Evolutionary conservation across 2,113 vertebrate genomes (phyloP).

Genomic region (Microcebus lehilahytsara): DNA sequence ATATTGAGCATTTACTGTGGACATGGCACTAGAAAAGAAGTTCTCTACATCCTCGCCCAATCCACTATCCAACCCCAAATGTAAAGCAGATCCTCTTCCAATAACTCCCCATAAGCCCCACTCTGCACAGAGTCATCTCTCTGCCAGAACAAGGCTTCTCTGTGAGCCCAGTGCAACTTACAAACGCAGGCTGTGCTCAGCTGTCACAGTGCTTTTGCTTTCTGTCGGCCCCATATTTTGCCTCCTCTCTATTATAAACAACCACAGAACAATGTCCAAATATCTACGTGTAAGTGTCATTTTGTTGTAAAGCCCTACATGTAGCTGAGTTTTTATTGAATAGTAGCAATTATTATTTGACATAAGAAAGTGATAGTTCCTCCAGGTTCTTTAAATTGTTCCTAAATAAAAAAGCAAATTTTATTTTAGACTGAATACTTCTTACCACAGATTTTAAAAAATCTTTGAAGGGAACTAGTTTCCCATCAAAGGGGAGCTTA

Average conservation of each 20-base stretch:
- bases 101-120: not conserved
- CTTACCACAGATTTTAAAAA: not conserved
- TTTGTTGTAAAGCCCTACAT: not conserved
- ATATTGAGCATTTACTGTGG: not conserved
- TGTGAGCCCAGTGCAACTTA: not conserved
- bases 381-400: constrained; percentile 27
- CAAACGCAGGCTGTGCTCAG: not conserved
- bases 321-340: not conserved
- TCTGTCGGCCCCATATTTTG: not conserved
- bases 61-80: not conserved
- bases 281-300: not conserved
- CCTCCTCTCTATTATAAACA: not conserved
- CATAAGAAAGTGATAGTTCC: not conserved
- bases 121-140: not conserved
- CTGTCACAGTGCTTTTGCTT: not conserved
- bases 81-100: not conserved
- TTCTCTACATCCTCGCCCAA: not conserved
- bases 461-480: not conserved
- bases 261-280: not conserved
- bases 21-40: not conserved
- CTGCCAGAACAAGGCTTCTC: not conserved
- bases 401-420: constrained; percentile 29
- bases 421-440: not conserved
- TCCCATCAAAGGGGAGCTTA: not conserved
- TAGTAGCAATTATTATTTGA: not conserved